Base-by-base conservation (phyloP, 2,113 vertebrate genomes). In the Chloebia gouldiae region DNA sequence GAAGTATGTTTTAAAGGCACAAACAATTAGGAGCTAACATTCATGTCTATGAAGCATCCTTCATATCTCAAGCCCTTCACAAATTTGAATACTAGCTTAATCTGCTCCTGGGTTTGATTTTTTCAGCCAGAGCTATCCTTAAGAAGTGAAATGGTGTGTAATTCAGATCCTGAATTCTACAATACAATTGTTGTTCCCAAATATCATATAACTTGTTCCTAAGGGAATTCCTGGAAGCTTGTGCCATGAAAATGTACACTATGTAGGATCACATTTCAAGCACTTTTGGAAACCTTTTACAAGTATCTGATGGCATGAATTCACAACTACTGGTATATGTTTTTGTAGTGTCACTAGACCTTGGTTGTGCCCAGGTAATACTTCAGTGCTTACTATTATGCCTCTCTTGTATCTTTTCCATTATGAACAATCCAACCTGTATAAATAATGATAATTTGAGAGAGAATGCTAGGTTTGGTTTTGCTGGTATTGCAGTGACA, bases 141-240 rank as follows among this genome's bases (percentile, higher is more conserved):
- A 28, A 35, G 25, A 39, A 54, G 21, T 66, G 45, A 93, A 50
- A 30, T 0, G 1, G 7, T 66, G 2, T 0, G 0, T 24, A 51
- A 65, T 69, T 82, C 19, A 37, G 16, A 33, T 59, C 14, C 17
- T 68, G 49, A 71, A 47, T 81, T 78, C 4, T 56, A 20, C 65
- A 88, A 44, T 37, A 19, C 1, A 9, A 2, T 11, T 35, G 6
- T 81, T 61, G 15, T 60, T 59, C 53, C 45, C 20, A 37, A 14
- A 69, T 76, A 33, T 13, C 6, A 10, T 44, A 8, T 24, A 49
- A 37, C 9, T 72, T 65, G 13, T 7, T 69, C 9, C 16, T 47
- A 49, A 77, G 22, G 20, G 24, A 61, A 60, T 72, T 44, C 11
- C 20, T 72, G 45, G 31, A 77, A 69, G 15, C 25, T 64, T 61